Evolutionary conservation across 2,113 vertebrate species (phyloP), one percentile per base, ranked within the genome.

Genomic region (Cephalopterus ornatus): DNA sequence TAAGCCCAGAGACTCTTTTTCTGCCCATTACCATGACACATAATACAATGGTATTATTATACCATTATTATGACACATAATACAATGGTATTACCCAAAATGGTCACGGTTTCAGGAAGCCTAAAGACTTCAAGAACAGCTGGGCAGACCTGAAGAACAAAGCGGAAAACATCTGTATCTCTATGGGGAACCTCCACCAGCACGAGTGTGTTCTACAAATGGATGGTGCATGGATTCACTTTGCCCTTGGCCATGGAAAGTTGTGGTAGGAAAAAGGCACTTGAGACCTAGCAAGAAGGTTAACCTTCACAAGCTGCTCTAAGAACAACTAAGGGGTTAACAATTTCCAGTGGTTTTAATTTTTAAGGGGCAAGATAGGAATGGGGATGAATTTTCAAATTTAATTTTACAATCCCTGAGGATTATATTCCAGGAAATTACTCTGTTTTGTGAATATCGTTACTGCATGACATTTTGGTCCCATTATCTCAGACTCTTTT

Each of bases 401-500:
- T 77, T 68, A 74, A 49, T 90, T 93, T 92, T 74, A 71, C 39
- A 84, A 47, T 92, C 93, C 59, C 27, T 14, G 10, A 58, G 70
- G 85, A 96, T 78, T 92, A 81, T 91, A 93, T 81, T 81, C 72
- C 88, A 93, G 68, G 88, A 94, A 92, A 94, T 91, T 50, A 86
- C 65, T 92, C 58, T 32, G 47, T 55, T 82, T 72, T 11, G 56
- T 84, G 93, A 94, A 46, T 71, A 78, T 47, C 1, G 1, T 91
- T 94, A 88, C 52, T 74, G 56, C 39, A 44, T 68, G 61, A 93
- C 93, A 93, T 93, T 95, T 95, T 93, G 95, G 85, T 94, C 95
- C 89, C 91, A 93, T 90, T 91, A 88, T 95, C 90, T 94, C 89
- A 92, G 59, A 83, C 71, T 66, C 62, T 62, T 84, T 73, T 77